phyloP scores from a whole-genome alignment of 2,888 invertebrate species.

The Erebia epiphron region DNA sequence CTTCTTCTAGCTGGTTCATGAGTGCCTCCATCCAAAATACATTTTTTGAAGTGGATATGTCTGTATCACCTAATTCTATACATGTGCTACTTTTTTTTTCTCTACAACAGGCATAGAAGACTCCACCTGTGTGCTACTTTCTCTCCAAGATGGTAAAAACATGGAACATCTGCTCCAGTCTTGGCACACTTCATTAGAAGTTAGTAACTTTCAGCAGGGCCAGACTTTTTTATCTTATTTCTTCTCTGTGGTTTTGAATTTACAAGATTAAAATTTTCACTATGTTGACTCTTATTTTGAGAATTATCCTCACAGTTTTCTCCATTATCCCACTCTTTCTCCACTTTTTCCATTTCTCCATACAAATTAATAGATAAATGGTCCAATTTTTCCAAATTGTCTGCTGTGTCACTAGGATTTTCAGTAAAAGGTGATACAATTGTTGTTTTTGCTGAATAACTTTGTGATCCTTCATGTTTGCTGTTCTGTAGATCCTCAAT shows the following conservation, averaged over 20 bases:
- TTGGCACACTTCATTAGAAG: constrained; percentile 48
- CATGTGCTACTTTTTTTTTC: constrained; percentile 53
- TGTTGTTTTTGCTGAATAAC: background rate
- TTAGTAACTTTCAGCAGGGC: constrained; percentile 44
- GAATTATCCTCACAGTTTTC: constrained; percentile 59
- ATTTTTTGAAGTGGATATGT: constrained; percentile 44
- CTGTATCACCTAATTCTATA: constrained; percentile 59
- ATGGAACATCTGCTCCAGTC: constrained; percentile 66
- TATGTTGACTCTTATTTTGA: constrained; percentile 26
- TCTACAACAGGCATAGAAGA: constrained; percentile 42
- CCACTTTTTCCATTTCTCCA: constrained; percentile 61
- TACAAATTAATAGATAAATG: background rate
- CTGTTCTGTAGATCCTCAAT: background rate
- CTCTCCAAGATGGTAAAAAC: constrained; percentile 60
- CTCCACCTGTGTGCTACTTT: constrained; percentile 31
- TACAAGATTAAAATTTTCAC: constrained; percentile 21
- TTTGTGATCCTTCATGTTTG: background rate
- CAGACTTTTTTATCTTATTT: constrained; percentile 37
- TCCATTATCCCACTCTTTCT: constrained; percentile 69
- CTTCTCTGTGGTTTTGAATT: constrained; percentile 59
- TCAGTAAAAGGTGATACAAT: background rate
- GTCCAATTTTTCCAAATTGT: background rate
- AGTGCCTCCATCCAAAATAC: too few species aligned
- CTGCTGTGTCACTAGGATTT: background rate
- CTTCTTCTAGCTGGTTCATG: too few species aligned